These are phyloP conservation scores for Brenthis ino DNA, from an alignment of 2,888 invertebrate species.

Conservation along the genomic window DNA sequence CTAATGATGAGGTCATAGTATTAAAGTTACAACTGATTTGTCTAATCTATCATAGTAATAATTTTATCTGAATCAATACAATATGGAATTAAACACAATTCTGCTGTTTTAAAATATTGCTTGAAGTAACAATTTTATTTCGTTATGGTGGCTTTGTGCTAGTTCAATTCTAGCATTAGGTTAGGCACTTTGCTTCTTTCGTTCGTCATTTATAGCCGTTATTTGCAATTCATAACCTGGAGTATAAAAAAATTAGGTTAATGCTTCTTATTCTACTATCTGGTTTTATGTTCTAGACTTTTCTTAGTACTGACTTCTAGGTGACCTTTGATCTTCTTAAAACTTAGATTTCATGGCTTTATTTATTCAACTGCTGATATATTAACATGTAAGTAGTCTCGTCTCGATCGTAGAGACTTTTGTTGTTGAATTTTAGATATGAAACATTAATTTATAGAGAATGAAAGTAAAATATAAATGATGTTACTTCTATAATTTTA, in stretches of 20 bases:
- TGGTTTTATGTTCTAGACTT: slow-evolving; percentile 9
- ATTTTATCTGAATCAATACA: no score
- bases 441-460: neutral
- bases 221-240: slow-evolving; percentile 20
- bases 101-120: no score
- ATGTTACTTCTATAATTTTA: no score
- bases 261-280: slow-evolving; percentile 11
- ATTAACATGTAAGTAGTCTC: neutral
- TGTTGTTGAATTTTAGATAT: neutral
- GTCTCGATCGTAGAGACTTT: slow-evolving; percentile 5
- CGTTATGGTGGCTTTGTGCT: no score
- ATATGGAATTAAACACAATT: no score
- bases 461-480: no score
- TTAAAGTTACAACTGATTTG: no score
- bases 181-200: neutral
- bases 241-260: slow-evolving; percentile 25
- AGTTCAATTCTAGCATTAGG: neutral
- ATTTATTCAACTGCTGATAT: slow-evolving; percentile 1
- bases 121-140: no score
- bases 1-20: no score
- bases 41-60: no score
- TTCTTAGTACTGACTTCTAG: slow-evolving; percentile 9
- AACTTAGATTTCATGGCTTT: neutral
- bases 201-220: slow-evolving; percentile 5
- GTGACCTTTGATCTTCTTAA: slow-evolving; percentile 12